Base-by-base conservation (phyloP, 2,888 invertebrate species). In the Clanis bilineata region DNA sequence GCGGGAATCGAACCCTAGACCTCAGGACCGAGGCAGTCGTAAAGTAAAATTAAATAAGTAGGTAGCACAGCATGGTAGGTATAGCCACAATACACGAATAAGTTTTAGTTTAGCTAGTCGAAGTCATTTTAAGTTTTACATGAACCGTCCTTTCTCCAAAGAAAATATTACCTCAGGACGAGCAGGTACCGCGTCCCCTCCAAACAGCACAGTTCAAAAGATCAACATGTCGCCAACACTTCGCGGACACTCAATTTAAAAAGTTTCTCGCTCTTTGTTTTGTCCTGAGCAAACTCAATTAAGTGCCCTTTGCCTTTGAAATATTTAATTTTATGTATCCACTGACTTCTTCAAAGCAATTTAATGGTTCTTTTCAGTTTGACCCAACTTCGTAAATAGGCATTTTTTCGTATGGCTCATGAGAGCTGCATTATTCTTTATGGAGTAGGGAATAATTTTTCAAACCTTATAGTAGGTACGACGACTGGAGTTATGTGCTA, bases 261-360 rank as follows among this genome's bases (percentile, higher is more conserved):
- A 92, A 88, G 85, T 91, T 88, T 83, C 73, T 71, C 73, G 67
- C 69, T 90, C 89, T 92, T 91, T 91, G 90, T 92, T 91, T 91
- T 89, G 87, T 90, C 90, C 91, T 90, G 88, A 91, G 88, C 90
- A 92, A 91, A 92, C 91, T 89, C 90, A 90, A 91, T 91, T 90
- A 91, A 86, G 83, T 90, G 86, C 84, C 84, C 84, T 86, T 86
- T 85, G 83, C 82, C 82, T 83, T 85, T 79, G 74, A 77, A 87
- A 83, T 86, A 82, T 86, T 88, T 86, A 85, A 87, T 85, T 86
- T 83, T 77, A 76, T 76, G 76, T 80, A 68, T 32, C 44, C 66
- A 64, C 65, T 63, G 62, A 64, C 67, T 71, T 65, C 73, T 74
- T 65, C 44, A 10, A 58, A 57, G 61, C 64, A 62, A 64, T 45